phyloP scores from a whole-genome alignment of 2,113 vertebrate genomes.

The Saccopteryx bilineata region DNA sequence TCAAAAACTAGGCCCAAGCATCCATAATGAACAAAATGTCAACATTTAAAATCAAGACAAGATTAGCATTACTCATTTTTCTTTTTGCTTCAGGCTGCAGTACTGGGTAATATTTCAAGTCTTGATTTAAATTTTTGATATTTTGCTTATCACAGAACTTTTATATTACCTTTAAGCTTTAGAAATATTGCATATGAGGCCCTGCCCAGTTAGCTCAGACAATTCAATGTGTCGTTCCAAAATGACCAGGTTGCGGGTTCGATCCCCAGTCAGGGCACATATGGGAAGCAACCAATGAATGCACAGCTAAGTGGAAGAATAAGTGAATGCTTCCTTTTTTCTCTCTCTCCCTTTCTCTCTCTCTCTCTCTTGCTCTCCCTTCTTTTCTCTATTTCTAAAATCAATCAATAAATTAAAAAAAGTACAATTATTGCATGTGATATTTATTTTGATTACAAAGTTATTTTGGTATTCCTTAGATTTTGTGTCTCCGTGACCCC shows the following conservation, averaged over 20 bases:
- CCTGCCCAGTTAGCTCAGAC: too few relatives aligned
- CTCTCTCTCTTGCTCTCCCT: too few relatives aligned
- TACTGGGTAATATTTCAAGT: not conserved
- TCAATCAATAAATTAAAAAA: too few relatives aligned
- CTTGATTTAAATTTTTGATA: not conserved
- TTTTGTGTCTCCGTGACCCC: not conserved
- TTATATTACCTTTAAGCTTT: not conserved
- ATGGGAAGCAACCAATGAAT: too few relatives aligned
- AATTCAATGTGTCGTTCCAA: too few relatives aligned
- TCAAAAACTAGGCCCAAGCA: not conserved
- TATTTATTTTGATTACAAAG: not conserved
- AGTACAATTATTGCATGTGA: not conserved
- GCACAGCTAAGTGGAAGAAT: too few relatives aligned
- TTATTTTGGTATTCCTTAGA: not conserved
- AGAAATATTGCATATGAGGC: not conserved
- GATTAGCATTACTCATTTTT: not conserved
- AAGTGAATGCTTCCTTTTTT: too few relatives aligned
- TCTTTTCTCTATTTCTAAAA: too few relatives aligned
- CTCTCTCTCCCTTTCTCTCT: too few relatives aligned
- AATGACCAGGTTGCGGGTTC: too few relatives aligned
- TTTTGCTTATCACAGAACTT: not conserved
- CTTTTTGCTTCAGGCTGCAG: not conserved
- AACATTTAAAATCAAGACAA: not conserved
- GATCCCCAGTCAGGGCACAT: too few relatives aligned
- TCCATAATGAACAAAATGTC: not conserved